phyloP scores from a whole-genome alignment of 1,140 invertebrate species.

The Drosophila pruinosa region DNA sequence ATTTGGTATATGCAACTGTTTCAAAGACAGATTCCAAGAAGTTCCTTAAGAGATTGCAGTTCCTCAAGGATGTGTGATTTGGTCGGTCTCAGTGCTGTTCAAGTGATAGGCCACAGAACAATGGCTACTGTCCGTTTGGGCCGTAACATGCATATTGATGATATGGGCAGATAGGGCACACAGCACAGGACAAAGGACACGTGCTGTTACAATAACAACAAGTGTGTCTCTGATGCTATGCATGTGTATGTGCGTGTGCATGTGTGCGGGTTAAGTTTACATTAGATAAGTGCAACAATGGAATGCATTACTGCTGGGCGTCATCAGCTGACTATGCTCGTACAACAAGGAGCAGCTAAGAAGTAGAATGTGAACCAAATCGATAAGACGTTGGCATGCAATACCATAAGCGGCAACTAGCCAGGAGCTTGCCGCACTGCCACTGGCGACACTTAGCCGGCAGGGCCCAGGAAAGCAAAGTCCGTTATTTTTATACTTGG shows the following conservation, averaged over 20 bases:
- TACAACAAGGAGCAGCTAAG: slow-evolving; percentile 21
- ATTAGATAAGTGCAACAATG: slow-evolving; percentile 45
- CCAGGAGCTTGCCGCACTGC: slow-evolving; percentile 43
- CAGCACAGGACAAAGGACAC: slow-evolving; percentile 24
- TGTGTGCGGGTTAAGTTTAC: slow-evolving; percentile 11
- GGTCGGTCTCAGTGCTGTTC: not conserved
- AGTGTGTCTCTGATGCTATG: slow-evolving; percentile 12
- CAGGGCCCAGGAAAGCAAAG: slow-evolving; percentile 30
- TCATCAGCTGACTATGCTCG: slow-evolving; percentile 31
- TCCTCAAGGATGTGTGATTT: not conserved
- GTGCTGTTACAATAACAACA: slow-evolving; percentile 36
- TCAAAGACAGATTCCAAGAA: not conserved
- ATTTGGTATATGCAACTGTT: not conserved
- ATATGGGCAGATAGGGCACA: slow-evolving; percentile 30
- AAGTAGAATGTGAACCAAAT: slow-evolving; percentile 40
- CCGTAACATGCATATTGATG: slow-evolving; percentile 16
- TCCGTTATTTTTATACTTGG: slow-evolving; percentile 24
- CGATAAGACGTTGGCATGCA: slow-evolving; percentile 50
- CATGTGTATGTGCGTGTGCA: not conserved
- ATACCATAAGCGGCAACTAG: slow-evolving; percentile 31
- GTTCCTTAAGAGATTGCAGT: not conserved
- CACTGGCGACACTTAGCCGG: slow-evolving; percentile 56
- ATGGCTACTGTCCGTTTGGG: slow-evolving; percentile 3
- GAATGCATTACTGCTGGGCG: slow-evolving; percentile 34
- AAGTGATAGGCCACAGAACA: not conserved